A percentile compares a stretch with the other conserved stretches of the same genome.
These are phyloP conservation scores for Drosophila longiperda DNA, from an alignment of 2,888 invertebrate species.

Conservation along the genomic window DNA sequence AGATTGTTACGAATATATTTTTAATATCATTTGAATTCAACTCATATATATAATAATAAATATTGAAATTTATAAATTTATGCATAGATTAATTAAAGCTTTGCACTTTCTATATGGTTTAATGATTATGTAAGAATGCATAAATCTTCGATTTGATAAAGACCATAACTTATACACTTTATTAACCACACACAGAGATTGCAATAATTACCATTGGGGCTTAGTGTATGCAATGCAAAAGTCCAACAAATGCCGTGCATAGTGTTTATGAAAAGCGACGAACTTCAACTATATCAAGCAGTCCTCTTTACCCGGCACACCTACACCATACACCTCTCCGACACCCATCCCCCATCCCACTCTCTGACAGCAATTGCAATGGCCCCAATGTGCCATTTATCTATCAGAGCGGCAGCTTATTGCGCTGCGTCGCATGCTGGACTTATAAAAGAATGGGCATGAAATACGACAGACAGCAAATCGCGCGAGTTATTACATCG, in stretches of 20 bases:
- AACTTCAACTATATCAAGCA: conserved; percentile 44
- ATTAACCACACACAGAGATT: conserved; percentile 2
- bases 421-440: conserved; percentile 36
- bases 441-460: conserved; percentile 57
- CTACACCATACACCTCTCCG: background rate
- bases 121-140: conserved; percentile 28
- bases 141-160: conserved; percentile 23
- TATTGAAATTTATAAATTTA: background rate
- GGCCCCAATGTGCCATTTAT: conserved; percentile 49
- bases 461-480: conserved; percentile 74
- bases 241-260: conserved; percentile 49
- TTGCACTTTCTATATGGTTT: background rate
- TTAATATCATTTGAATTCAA: background rate
- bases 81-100: background rate
- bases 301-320: background rate
- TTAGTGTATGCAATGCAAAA: conserved; percentile 51
- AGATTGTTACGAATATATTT: no score
- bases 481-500: conserved; percentile 72
- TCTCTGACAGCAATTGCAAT: background rate
- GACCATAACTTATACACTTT: conserved; percentile 1
- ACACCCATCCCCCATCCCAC: background rate
- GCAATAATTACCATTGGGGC: conserved; percentile 34
- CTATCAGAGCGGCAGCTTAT: conserved; percentile 48
- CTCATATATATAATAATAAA: background rate
- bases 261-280: conserved; percentile 43